Conservation (phyloP, 2,797 vertebrate genomes). For the Sebastes variabilis region DNA sequence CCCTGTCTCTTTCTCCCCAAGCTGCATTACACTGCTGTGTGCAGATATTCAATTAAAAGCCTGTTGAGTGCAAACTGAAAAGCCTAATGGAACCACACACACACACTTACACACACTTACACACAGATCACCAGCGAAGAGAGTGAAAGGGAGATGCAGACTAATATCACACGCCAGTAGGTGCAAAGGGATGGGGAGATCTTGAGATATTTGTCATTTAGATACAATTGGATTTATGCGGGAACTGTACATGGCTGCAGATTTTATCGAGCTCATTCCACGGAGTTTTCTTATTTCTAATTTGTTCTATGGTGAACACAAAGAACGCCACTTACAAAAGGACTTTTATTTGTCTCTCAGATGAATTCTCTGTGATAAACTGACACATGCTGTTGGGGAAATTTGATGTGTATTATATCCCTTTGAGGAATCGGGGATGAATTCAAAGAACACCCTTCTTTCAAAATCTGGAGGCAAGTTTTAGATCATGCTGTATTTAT, state of each 20-base stretch:
- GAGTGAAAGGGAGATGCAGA: slow-evolving; percentile 20
- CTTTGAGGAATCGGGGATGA: neutral
- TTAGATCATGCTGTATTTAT: neutral
- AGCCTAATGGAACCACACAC: neutral
- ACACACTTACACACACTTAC: neutral
- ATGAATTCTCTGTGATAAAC: slow-evolving; percentile 3
- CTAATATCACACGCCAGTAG: slow-evolving; percentile 46
- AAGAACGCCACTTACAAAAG: neutral
- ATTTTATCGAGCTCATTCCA: neutral
- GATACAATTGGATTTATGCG: slow-evolving; percentile 20
- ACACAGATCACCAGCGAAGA: neutral
- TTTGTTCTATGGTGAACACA: neutral
- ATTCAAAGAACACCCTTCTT: neutral
- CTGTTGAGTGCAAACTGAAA: slow-evolving; percentile 36
- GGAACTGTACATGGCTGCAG: neutral
- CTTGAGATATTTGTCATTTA: slow-evolving; percentile 20
- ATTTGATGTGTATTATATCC: neutral
- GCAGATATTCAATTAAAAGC: slow-evolving; percentile 72
- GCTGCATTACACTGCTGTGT: slow-evolving; percentile 52
- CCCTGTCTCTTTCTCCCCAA: slow-evolving; percentile 1
- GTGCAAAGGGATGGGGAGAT: slow-evolving; percentile 25
- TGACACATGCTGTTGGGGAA: neutral
- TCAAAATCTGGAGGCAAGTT: neutral
- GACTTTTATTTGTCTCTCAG: neutral
- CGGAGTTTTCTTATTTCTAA: slow-evolving; percentile 1